Percentiles rank a stretch among this genome's conserved stretches.
phyloP scores from a whole-genome alignment of 2,888 invertebrate species.

The Falcaria lacertinaria region DNA sequence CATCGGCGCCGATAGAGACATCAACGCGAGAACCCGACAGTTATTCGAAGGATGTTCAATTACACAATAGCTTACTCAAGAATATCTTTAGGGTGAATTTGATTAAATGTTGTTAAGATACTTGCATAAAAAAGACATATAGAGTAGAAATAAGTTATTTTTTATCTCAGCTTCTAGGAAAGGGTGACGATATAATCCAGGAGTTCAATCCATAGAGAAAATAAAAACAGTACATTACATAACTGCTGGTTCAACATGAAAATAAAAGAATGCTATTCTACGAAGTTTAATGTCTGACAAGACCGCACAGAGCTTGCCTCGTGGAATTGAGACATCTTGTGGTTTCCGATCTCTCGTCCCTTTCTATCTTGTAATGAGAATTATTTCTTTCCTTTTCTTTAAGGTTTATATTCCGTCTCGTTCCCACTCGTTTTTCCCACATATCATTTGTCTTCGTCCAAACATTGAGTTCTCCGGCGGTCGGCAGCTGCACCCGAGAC shows the following conservation, averaged over 20 bases:
- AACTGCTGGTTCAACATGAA: conserved; percentile 31
- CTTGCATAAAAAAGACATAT: too few species aligned
- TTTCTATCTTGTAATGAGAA: conserved; percentile 46
- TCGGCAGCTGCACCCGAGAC: conserved; percentile 73
- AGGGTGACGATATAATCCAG: too few species aligned
- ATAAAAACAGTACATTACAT: conserved; percentile 31
- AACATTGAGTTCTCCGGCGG: conserved; percentile 67
- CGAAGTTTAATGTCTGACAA: conserved; percentile 65
- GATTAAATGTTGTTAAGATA: too few species aligned
- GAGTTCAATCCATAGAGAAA: conserved; percentile 16
- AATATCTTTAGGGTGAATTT: too few species aligned
- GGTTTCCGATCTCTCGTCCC: conserved; percentile 75
- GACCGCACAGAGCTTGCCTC: conserved; percentile 76
- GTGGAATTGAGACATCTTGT: conserved; percentile 80
- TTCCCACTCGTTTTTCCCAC: conserved; percentile 64
- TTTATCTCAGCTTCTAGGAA: too few species aligned
- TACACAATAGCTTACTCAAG: too few species aligned
- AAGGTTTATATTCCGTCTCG: conserved; percentile 59
- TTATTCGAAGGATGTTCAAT: not conserved
- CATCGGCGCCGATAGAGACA: conserved; percentile 73
- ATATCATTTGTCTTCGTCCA: conserved; percentile 74
- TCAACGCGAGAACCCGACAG: conserved; percentile 54
- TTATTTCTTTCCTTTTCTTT: conserved; percentile 65
- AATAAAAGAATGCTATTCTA: conserved; percentile 62
- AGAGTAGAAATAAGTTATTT: too few species aligned